Percentiles rank a stretch among this genome's conserved stretches.
phyloP scores from a whole-genome alignment of 2,113 vertebrate genomes.

The Menura novaehollandiae region DNA sequence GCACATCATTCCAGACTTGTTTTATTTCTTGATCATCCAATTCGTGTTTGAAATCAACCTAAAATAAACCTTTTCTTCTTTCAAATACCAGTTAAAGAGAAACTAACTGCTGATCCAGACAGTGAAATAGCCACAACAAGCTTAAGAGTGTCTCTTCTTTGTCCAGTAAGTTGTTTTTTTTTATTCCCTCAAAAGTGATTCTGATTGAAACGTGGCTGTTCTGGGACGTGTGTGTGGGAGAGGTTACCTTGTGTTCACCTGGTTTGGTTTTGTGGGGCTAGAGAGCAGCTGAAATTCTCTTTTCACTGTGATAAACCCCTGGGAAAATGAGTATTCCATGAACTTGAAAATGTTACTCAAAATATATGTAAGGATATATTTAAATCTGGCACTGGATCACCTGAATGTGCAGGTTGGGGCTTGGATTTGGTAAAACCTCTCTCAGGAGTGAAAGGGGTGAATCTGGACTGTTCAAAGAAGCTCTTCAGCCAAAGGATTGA shows the following conservation, averaged over 20 bases:
- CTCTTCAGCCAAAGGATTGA: background rate
- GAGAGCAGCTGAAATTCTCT: background rate
- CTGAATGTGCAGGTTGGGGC: background rate
- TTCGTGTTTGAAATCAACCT: background rate
- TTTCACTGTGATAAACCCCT: background rate
- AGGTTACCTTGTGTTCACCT: background rate
- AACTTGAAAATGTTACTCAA: background rate
- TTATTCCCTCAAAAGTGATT: background rate
- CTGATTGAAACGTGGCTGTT: background rate
- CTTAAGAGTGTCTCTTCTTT: conserved; percentile 95
- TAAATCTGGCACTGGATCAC: background rate
- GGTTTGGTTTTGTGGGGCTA: background rate
- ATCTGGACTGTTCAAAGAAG: background rate
- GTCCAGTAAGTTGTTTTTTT: conserved; percentile 84
- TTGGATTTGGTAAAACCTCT: background rate
- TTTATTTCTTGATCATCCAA: background rate
- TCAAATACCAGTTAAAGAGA: conserved; percentile 90
- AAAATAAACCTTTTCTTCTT: conserved; percentile 24
- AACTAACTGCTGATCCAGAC: conserved; percentile 97
- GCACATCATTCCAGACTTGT: background rate
- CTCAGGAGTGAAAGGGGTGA: background rate
- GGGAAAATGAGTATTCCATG: background rate
- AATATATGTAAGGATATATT: background rate
- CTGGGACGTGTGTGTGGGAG: background rate
- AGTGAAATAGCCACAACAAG: conserved; percentile 99